Percentiles rank a stretch among this genome's conserved stretches.
Conservation (phyloP, 2,113 vertebrate species). For the Dendropsophus ebraccatus region DNA sequence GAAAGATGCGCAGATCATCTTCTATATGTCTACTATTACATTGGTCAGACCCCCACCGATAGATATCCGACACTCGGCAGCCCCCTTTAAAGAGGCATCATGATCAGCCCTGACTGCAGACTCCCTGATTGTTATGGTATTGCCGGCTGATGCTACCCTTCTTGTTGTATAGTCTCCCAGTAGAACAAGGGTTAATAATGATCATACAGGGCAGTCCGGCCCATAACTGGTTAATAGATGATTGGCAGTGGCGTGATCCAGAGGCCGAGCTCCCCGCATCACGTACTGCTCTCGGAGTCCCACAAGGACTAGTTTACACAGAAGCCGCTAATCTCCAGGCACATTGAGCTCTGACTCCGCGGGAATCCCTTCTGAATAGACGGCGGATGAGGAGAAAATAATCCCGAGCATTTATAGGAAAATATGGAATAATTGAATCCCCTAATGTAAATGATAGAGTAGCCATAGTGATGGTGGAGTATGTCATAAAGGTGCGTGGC, state of each 20-base stretch:
- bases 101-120: too few relatives aligned
- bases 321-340: background rate
- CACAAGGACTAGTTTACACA: background rate
- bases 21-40: background rate
- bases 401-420: background rate
- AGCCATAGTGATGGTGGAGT: background rate
- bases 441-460: background rate
- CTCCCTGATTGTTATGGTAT: too few relatives aligned
- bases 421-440: background rate
- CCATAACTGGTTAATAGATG: background rate
- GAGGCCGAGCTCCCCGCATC: too few relatives aligned
- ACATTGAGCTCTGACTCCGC: background rate
- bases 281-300: background rate
- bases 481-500: background rate
- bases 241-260: background rate
- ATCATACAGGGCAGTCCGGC: background rate
- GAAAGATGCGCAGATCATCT: background rate
- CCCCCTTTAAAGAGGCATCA: too few relatives aligned
- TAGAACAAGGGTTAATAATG: background rate
- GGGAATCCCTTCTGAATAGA: background rate
- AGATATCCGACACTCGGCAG: too few relatives aligned
- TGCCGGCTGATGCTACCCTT: background rate
- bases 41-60: background rate
- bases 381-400: background rate
- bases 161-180: background rate